Evolutionary conservation across 2,888 invertebrate genomes (phyloP), one percentile per base, ranked within the genome.

Genomic region (Thymelicus lineola): DNA sequence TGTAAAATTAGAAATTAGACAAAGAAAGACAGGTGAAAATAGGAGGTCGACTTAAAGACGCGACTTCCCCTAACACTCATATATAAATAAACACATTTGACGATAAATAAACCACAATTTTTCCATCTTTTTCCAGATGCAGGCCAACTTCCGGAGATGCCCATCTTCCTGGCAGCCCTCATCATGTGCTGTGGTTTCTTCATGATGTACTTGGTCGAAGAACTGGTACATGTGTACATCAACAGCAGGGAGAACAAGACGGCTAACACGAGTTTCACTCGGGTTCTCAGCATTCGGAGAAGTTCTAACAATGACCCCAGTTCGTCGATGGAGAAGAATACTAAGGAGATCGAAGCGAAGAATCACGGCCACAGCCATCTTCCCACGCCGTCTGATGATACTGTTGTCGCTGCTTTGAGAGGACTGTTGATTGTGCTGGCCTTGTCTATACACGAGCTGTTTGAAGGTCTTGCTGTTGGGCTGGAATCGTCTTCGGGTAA

Each of bases 381-480:
- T 17, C 78, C 86, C 6, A 77, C 78, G 0, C 72, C 79, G 6
- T 78, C 82, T 3, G 89, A 90, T 14, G 90, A 90, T 55, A 87
- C 89, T 0, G 87, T 94, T 6, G 93, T 94, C 62, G 92, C 91
- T 0, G 90, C 94, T 10, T 81, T 97, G 66, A 93, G 96, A 76
- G 97, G 97, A 0, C 89, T 98, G 38, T 90, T 98, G 45, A 96
- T 98, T 50, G 97, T 98, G 0, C 85, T 97, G 68, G 98, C 98
- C 0, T 85, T 93, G 65, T 93, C 93, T 0, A 95, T 98, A 53
- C 98, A 98, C 80, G 97, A 98, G 82, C 91, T 97, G 12, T 97
- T 98, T 81, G 98, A 98, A 90, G 98, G 97, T 0, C 91, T 97
- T 55, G 97, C 97, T 10, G 96, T 98, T 3, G 97, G 97, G 0